Conservation (phyloP, 2,113 vertebrate species). For the Pimephales promelas region DNA sequence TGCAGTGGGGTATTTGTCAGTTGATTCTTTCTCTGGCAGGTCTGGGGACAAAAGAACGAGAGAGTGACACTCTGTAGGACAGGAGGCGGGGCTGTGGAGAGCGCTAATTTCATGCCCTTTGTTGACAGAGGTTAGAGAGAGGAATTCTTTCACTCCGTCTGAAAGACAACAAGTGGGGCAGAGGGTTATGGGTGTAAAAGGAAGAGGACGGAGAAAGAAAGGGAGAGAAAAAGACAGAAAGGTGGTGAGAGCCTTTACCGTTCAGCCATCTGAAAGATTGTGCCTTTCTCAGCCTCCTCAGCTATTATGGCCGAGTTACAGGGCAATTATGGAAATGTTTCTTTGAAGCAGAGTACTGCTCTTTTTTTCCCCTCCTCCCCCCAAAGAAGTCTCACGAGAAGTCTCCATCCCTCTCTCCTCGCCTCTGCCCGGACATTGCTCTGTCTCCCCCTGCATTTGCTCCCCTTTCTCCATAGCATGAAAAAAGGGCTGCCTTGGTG, state of each 20-base stretch:
- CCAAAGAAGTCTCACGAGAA: conserved; percentile 22
- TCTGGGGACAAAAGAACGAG: conserved; percentile 80
- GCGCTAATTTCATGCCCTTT: conserved; percentile 88
- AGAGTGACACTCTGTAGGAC: conserved; percentile 80
- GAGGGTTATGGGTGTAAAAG: conserved; percentile 73
- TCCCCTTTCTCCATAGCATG: conserved; percentile 52
- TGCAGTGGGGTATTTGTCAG: background rate
- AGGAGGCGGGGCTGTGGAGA: conserved; percentile 72
- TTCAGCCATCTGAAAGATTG: conserved; percentile 92
- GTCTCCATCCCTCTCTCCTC: conserved; percentile 50
- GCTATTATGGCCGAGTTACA: conserved; percentile 94
- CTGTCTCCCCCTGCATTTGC: conserved; percentile 55
- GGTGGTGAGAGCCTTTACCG: conserved; percentile 85
- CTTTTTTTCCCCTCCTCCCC: conserved; percentile 59
- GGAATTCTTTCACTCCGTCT: conserved; percentile 83
- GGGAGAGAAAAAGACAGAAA: conserved; percentile 69
- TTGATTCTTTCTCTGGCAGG: conserved; percentile 60
- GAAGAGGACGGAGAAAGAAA: conserved; percentile 58
- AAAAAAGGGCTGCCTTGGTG: conserved; percentile 49
- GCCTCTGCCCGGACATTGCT: conserved; percentile 65
- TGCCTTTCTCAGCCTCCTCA: conserved; percentile 87
- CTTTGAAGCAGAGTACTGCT: conserved; percentile 87
- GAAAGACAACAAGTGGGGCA: conserved; percentile 90
- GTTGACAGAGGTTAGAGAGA: conserved; percentile 81
- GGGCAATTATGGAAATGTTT: conserved; percentile 98